Percentiles rank a stretch among this genome's conserved stretches.
Conservation (phyloP, 2,888 invertebrate species). For the Seira musarum region DNA sequence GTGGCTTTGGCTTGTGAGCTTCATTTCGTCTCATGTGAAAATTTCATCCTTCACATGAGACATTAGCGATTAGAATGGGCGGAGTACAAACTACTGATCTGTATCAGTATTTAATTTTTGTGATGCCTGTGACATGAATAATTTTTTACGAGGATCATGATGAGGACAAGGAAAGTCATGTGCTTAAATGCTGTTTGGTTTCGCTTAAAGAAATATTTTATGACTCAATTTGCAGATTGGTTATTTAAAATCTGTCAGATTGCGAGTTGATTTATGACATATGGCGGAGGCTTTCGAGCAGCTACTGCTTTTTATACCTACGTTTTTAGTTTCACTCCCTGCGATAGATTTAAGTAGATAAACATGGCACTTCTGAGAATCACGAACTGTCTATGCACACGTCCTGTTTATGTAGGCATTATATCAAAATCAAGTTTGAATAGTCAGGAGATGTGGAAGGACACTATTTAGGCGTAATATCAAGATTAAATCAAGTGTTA, state of each 20-base stretch:
- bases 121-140: neutral
- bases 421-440: neutral
- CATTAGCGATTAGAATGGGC: neutral
- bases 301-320: neutral
- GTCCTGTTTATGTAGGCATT: too few relatives aligned
- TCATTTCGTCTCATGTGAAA: neutral
- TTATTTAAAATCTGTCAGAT: neutral
- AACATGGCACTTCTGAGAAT: too few relatives aligned
- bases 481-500: neutral
- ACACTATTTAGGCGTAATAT: neutral
- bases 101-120: neutral
- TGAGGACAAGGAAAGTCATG: neutral
- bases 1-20: neutral
- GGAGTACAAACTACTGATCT: neutral
- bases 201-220: neutral
- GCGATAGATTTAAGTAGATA: too few relatives aligned
- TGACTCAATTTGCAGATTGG: neutral
- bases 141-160: neutral
- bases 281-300: neutral
- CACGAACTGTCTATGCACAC: too few relatives aligned
- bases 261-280: neutral
- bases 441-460: neutral
- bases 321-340: too few relatives aligned
- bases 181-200: neutral
- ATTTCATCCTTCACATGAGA: neutral